phyloP scores from a whole-genome alignment of 2,888 invertebrate genomes.

The Noctua fimbriata region DNA sequence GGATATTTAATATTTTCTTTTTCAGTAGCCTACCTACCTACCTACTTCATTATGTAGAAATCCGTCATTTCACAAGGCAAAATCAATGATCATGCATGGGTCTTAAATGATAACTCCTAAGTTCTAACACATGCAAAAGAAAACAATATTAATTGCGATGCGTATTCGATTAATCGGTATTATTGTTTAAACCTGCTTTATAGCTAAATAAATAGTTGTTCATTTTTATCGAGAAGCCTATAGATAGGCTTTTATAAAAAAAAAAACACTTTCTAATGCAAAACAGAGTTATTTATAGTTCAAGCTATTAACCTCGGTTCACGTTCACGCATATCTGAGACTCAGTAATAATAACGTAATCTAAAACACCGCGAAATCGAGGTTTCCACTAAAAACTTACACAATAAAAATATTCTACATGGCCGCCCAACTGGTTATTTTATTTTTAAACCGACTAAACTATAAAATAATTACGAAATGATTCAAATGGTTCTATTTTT shows the following conservation, averaged over 20 bases:
- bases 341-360: slow-evolving; percentile 47
- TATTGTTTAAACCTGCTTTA: neutral
- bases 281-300: slow-evolving; percentile 5
- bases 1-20: neutral
- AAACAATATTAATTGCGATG: neutral
- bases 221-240: neutral
- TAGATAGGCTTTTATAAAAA: neutral
- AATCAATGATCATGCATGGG: neutral
- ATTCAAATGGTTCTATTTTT: slow-evolving; percentile 20
- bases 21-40: neutral
- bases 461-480: slow-evolving; percentile 13
- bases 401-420: slow-evolving; percentile 35
- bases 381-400: slow-evolving; percentile 30
- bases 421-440: slow-evolving; percentile 3
- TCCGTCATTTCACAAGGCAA: neutral
- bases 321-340: slow-evolving; percentile 2
- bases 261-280: slow-evolving; percentile 17
- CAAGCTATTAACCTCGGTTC: slow-evolving; percentile 37
- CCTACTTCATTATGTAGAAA: neutral
- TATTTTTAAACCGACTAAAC: slow-evolving; percentile 7
- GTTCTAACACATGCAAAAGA: neutral
- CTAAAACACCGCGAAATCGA: slow-evolving; percentile 29
- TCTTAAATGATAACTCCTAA: neutral
- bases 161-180: neutral
- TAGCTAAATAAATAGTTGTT: neutral